phyloP scores from a whole-genome alignment of 2,797 vertebrate species.

The Spea hammondii region DNA sequence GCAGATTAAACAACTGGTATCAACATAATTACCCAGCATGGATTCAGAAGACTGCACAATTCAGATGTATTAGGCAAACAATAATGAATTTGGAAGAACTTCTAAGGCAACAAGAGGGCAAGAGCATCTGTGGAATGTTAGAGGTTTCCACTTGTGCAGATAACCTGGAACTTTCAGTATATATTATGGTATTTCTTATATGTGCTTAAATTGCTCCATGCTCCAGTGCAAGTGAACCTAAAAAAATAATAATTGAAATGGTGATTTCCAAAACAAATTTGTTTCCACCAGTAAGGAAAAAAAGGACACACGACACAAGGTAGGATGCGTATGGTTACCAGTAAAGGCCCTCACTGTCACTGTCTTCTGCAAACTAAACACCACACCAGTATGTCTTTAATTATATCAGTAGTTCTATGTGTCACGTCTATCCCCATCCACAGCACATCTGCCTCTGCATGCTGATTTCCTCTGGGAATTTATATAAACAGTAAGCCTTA shows the following conservation, averaged over 20 bases:
- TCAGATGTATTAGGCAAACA: conserved; percentile 21
- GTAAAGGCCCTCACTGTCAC: not conserved
- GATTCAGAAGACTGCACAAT: conserved; percentile 19
- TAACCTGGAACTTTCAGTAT: conserved; percentile 22
- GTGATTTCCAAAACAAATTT: not conserved
- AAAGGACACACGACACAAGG: not conserved
- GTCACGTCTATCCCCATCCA: conserved; percentile 4
- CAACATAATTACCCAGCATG: conserved; percentile 9
- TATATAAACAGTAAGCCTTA: not conserved
- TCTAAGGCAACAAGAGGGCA: conserved; percentile 7
- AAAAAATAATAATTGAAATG: too few species aligned
- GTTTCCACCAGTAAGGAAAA: not conserved
- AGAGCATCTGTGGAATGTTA: conserved; percentile 27
- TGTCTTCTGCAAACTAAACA: not conserved
- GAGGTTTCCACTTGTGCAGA: conserved; percentile 33
- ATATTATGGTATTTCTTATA: conserved; percentile 3
- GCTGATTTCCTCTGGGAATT: conserved; percentile 1
- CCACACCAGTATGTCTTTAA: not conserved
- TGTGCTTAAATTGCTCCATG: not conserved
- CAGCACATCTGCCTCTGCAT: not conserved
- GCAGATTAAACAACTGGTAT: conserved; percentile 17
- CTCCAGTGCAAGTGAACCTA: not conserved
- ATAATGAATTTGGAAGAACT: conserved; percentile 30
- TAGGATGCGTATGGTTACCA: not conserved
- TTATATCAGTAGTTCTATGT: not conserved